These are phyloP conservation scores for Otolemur crassicaudatus DNA, from an alignment of 2,797 vertebrate species.

Conservation along the genomic window DNA sequence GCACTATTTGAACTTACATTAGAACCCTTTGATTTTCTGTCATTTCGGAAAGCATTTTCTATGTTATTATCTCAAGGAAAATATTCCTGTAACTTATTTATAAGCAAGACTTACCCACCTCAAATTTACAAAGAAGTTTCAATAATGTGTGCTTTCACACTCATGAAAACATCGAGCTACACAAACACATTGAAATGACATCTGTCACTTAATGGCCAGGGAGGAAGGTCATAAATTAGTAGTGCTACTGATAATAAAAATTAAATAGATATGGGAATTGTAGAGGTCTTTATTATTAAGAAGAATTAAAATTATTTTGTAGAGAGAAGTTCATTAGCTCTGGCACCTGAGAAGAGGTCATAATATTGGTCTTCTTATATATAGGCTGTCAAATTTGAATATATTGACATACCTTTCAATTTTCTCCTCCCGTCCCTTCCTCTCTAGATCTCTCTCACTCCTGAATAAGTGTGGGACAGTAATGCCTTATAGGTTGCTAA, in stretches of 20 bases:
- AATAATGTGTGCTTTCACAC: neutral
- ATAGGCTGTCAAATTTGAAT: neutral
- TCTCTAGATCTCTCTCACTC: neutral
- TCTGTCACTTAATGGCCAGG: neutral
- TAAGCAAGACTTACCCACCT: neutral
- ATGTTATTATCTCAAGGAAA: neutral
- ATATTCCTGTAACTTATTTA: neutral
- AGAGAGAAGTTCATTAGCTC: neutral
- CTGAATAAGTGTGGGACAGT: neutral
- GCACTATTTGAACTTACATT: neutral
- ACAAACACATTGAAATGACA: neutral
- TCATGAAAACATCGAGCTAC: neutral
- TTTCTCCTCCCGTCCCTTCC: neutral
- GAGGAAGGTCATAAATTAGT: neutral
- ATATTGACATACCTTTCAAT: neutral
- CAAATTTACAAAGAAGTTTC: neutral
- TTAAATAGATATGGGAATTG: slow-evolving; percentile 13
- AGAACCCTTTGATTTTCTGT: neutral
- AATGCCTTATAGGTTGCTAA: neutral
- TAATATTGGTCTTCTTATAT: neutral
- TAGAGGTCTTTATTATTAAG: neutral
- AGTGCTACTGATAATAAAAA: neutral
- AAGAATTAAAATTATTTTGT: slow-evolving; percentile 31
- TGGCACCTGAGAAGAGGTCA: neutral
- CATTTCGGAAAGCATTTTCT: neutral